Evolutionary conservation across 2,888 invertebrate species (phyloP).

Genomic region (Norana najaformis): DNA sequence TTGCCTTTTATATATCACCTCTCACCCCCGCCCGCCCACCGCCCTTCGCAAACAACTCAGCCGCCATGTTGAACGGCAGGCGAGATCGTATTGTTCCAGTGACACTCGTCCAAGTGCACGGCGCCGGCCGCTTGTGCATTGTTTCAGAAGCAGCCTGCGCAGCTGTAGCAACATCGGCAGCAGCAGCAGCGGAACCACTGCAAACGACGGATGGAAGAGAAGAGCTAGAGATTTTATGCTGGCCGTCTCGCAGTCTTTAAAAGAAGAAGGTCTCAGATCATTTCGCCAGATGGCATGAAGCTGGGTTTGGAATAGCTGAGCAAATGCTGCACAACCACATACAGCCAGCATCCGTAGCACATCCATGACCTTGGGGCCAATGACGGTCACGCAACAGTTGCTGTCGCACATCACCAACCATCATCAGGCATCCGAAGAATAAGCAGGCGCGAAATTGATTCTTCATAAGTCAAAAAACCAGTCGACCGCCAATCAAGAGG

Average conservation of each 20-base stretch:
- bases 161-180: not conserved
- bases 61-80: not conserved
- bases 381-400: too few relatives aligned
- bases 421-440: not conserved
- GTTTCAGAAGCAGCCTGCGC: not conserved
- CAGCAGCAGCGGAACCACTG: not conserved
- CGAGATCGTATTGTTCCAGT: slow-evolving; percentile 1
- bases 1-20: slow-evolving; percentile 7
- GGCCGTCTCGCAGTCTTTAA: not conserved
- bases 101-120: not conserved
- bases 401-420: not conserved
- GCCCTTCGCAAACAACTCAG: not conserved
- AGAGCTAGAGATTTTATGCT: not conserved
- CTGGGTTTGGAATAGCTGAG: not conserved
- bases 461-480: too few relatives aligned
- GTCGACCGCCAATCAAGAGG: not conserved
- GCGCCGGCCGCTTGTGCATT: not conserved
- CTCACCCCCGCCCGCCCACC: not conserved
- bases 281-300: not conserved
- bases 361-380: too few relatives aligned
- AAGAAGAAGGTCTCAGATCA: not conserved
- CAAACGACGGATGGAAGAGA: not conserved
- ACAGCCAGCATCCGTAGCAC: too few relatives aligned
- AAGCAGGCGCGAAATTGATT: too few relatives aligned
- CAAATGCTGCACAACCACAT: not conserved